Conservation (phyloP, 2,888 invertebrate species). For the Ophion obscuratus region DNA sequence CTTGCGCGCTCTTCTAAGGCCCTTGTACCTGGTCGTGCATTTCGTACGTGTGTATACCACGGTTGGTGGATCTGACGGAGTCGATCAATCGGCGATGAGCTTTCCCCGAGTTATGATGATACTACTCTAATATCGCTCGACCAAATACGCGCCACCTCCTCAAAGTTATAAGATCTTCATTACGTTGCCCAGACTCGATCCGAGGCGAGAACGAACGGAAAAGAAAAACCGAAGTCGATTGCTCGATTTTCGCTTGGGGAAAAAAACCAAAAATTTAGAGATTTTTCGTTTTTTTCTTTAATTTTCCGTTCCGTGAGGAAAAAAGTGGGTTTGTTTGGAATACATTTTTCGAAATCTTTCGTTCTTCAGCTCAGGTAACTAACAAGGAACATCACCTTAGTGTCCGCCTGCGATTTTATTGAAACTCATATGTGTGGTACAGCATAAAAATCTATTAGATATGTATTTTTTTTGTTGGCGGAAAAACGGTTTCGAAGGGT, state of each 20-base stretch:
- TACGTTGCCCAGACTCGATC: slow-evolving; percentile 45
- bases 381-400: no score
- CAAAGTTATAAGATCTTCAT: slow-evolving; percentile 74
- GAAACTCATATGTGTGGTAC: no score
- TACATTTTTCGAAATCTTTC: no score
- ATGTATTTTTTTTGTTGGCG: no score
- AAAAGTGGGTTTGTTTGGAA: no score
- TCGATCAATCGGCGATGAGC: slow-evolving; percentile 57
- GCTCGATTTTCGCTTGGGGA: not conserved
- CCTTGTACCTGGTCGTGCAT: not conserved
- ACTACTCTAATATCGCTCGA: slow-evolving; percentile 80
- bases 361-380: no score
- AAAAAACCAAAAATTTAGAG: not conserved
- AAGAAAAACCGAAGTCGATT: slow-evolving; percentile 1
- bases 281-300: no score
- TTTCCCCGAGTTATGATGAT: slow-evolving; percentile 76
- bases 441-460: no score
- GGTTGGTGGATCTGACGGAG: not conserved
- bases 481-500: no score
- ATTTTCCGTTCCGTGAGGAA: no score
- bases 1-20: slow-evolving; percentile 12
- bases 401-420: no score
- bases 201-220: not conserved
- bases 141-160: slow-evolving; percentile 79
- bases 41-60: not conserved